Percentiles rank a stretch among this genome's conserved stretches.
phyloP scores from a whole-genome alignment of 2,113 vertebrate species.

The Sylvia atricapilla region DNA sequence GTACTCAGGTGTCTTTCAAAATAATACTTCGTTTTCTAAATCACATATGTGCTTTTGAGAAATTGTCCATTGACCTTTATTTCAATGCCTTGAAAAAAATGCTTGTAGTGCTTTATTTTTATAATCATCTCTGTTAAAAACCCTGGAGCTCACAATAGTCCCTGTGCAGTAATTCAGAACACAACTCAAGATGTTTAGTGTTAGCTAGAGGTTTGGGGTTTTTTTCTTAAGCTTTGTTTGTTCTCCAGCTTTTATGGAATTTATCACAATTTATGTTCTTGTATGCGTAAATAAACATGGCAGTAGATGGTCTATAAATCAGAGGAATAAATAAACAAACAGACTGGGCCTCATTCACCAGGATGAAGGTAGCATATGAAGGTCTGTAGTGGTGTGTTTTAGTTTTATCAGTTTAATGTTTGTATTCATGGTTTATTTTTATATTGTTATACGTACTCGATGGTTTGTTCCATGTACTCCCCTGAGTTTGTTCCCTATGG shows the following conservation, averaged over 20 bases:
- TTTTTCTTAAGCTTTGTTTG: slow-evolving; percentile 26
- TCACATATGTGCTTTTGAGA: background rate
- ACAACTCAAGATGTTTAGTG: background rate
- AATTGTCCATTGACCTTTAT: background rate
- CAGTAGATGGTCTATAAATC: slow-evolving; percentile 26
- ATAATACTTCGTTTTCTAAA: background rate
- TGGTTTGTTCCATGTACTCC: too few relatives aligned
- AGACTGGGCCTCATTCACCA: background rate
- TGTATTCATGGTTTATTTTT: too few relatives aligned
- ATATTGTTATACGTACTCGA: too few relatives aligned
- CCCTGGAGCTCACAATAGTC: background rate
- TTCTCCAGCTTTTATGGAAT: slow-evolving; percentile 14
- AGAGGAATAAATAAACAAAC: slow-evolving; percentile 24
- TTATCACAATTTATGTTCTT: slow-evolving; percentile 39
- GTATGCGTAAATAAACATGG: slow-evolving; percentile 10
- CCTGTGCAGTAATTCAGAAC: background rate
- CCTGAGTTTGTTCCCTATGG: too few relatives aligned
- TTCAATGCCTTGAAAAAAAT: background rate
- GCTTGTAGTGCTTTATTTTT: background rate
- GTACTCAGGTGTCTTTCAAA: background rate
- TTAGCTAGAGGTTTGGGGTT: background rate
- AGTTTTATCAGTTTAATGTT: too few relatives aligned
- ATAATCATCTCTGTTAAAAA: background rate
- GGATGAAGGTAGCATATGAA: background rate
- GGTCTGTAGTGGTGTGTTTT: background rate